phyloP scores from a whole-genome alignment of 1,140 invertebrate genomes.

The Halictus rubicundus region DNA sequence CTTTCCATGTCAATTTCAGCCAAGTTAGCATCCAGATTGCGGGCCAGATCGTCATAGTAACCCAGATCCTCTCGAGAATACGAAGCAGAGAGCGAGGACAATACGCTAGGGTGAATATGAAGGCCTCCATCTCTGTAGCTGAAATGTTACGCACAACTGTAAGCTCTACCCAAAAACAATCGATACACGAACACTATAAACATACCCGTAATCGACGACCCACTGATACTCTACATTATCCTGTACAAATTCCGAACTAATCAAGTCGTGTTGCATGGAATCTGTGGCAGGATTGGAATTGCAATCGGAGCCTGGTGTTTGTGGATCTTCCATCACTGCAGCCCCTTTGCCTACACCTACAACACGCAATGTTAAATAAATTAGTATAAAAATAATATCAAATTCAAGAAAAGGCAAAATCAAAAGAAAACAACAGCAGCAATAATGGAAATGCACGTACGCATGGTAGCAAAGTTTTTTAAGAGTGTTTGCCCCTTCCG shows the following conservation, averaged over 20 bases:
- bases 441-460: background rate
- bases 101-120: conserved; percentile 88
- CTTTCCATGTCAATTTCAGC: conserved; percentile 97
- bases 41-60: conserved; percentile 91
- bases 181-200: conserved; percentile 4
- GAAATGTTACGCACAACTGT: conserved; percentile 14
- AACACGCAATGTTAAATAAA: conserved; percentile 4
- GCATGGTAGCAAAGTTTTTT: conserved; percentile 30
- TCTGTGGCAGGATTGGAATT: conserved; percentile 82
- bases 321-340: conserved; percentile 78
- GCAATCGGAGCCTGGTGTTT: conserved; percentile 83
- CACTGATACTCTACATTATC: conserved; percentile 94
- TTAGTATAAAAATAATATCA: background rate
- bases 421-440: background rate
- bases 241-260: conserved; percentile 88
- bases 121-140: conserved; percentile 88
- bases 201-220: conserved; percentile 92
- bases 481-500: conserved; percentile 7
- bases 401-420: background rate
- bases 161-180: background rate
- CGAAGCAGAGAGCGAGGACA: conserved; percentile 89
- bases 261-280: conserved; percentile 75
- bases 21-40: conserved; percentile 94
- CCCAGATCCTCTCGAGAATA: conserved; percentile 88
- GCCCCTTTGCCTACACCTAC: conserved; percentile 70